phyloP scores from a whole-genome alignment of 2,888 invertebrate species.

The Camponotus fellah region DNA sequence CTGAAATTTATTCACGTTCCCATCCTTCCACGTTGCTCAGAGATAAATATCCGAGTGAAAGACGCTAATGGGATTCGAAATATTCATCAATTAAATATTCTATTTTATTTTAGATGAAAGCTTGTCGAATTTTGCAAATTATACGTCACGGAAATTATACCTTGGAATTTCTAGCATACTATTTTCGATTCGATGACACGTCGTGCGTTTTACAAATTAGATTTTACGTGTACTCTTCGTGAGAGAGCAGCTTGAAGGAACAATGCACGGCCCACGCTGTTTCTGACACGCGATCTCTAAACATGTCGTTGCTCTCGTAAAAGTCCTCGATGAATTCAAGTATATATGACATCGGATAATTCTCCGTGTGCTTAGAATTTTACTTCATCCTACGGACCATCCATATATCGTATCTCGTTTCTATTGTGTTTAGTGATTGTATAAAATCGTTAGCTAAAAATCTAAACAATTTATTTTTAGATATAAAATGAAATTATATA shows the following conservation, averaged over 20 bases:
- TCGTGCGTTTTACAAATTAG: conserved; percentile 44
- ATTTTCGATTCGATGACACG: background rate
- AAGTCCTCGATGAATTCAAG: conserved; percentile 19
- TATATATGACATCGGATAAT: conserved; percentile 20
- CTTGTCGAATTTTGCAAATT: background rate
- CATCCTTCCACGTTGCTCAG: no score
- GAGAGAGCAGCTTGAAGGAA: conserved; percentile 57
- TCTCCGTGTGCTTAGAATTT: background rate
- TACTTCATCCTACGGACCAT: background rate
- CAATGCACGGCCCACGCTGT: conserved; percentile 67
- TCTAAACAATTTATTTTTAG: background rate
- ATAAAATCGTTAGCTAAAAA: background rate
- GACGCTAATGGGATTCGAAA: background rate
- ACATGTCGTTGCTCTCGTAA: conserved; percentile 57
- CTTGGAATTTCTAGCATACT: background rate
- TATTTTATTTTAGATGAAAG: background rate
- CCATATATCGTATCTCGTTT: background rate
- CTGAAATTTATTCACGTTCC: conserved; percentile 6
- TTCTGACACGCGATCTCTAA: conserved; percentile 54
- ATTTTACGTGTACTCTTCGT: conserved; percentile 57
- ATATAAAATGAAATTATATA: background rate
- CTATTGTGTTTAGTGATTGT: background rate
- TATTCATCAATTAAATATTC: background rate
- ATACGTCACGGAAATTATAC: background rate
- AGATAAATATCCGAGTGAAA: background rate